A percentile compares a stretch with the other conserved stretches of the same genome.
These are phyloP conservation scores for Cotesia glomerata DNA, from an alignment of 1,140 invertebrate genomes.

Conservation along the genomic window DNA sequence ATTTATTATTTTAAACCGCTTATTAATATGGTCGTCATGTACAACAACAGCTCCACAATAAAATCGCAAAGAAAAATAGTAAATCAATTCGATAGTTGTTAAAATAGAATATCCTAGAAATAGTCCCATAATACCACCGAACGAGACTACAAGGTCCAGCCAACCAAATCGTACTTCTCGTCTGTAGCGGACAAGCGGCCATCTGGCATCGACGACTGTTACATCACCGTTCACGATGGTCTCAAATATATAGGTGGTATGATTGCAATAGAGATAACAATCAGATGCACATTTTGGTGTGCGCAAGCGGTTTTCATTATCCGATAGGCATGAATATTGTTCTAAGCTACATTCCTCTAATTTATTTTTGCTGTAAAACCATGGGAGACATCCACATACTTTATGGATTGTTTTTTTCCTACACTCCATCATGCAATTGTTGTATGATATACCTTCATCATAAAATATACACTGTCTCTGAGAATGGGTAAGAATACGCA, in stretches of 20 bases:
- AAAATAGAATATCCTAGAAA: constrained; percentile 78
- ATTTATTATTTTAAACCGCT: constrained; percentile 24
- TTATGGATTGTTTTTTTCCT: constrained; percentile 39
- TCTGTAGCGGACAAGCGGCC: constrained; percentile 77
- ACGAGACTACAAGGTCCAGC: constrained; percentile 74
- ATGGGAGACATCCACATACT: constrained; percentile 48
- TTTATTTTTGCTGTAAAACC: constrained; percentile 33
- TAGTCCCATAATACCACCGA: constrained; percentile 74
- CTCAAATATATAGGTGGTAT: constrained; percentile 27
- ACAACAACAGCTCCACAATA: constrained; percentile 61
- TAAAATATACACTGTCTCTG: constrained; percentile 26
- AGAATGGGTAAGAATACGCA: constrained; percentile 10
- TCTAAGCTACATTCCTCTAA: constrained; percentile 10
- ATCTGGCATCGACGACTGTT: constrained; percentile 40
- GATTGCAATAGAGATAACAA: constrained; percentile 35
- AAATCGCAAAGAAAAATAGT: constrained; percentile 74
- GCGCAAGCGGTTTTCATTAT: not conserved
- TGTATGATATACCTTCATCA: constrained; percentile 32
- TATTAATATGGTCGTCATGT: constrained; percentile 10
- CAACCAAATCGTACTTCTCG: constrained; percentile 78
- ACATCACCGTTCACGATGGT: not conserved
- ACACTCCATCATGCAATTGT: constrained; percentile 47
- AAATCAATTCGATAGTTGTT: constrained; percentile 74
- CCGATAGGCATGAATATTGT: constrained; percentile 26
- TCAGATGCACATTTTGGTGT: not conserved